Conservation (phyloP, 53 echinoderm and acorn worm genomes). For the Astropecten irregularis region DNA sequence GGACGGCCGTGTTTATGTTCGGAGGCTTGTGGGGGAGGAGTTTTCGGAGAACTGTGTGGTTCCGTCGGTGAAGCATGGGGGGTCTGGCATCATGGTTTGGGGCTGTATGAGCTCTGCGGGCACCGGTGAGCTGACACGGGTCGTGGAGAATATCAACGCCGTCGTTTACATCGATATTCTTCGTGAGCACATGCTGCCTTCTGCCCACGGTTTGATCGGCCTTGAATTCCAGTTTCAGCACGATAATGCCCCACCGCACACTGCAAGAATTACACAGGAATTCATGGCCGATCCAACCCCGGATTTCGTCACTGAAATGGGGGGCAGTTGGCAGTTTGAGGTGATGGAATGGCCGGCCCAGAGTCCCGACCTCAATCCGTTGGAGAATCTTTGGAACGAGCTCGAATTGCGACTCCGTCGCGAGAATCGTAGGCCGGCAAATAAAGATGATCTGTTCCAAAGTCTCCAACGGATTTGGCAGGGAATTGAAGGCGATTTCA, state of each 20-base stretch:
- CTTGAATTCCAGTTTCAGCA: neutral
- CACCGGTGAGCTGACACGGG: neutral
- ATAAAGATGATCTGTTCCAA: neutral
- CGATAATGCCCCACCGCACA: constrained; percentile 1
- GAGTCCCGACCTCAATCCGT: constrained; percentile 50
- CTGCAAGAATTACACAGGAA: neutral
- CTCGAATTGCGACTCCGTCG: neutral
- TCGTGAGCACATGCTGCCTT: neutral
- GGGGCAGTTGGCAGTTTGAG: constrained; percentile 18
- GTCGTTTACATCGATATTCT: neutral
- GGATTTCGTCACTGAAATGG: neutral
- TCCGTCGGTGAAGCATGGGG: constrained; percentile 4
- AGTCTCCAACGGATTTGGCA: constrained; percentile 26
- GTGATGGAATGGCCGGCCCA: constrained; percentile 57
- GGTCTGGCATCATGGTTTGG: constrained; percentile 12
- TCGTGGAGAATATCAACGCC: neutral
- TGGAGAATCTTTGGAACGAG: constrained; percentile 44
- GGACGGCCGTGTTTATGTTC: constrained; percentile 16
- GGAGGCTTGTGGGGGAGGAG: neutral
- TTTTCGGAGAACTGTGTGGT: neutral
- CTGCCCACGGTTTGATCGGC: neutral
- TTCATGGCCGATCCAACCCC: constrained; percentile 37
- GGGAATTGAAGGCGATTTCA: constrained; percentile 22
- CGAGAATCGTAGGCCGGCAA: neutral
- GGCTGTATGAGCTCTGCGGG: neutral